Evolutionary conservation across 2,888 invertebrate genomes (phyloP).

Genomic region (Copidosoma aretas): DNA sequence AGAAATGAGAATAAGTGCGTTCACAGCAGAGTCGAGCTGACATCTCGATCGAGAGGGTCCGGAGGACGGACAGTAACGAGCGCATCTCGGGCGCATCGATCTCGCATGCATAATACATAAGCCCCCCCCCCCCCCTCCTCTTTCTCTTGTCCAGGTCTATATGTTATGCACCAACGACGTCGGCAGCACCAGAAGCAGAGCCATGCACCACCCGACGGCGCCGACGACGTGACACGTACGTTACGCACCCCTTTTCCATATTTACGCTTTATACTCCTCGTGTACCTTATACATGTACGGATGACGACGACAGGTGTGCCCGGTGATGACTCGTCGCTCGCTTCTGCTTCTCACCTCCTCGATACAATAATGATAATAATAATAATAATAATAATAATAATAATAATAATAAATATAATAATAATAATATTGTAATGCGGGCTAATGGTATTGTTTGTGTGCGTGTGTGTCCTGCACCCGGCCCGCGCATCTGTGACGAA

Average conservation of each 20-base stretch:
- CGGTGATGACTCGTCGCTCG: slow-evolving; percentile 49
- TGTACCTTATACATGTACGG: no score
- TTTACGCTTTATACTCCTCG: neutral
- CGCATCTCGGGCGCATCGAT: slow-evolving; percentile 13
- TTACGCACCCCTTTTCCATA: slow-evolving; percentile 45
- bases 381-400: no score
- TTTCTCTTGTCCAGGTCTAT: no score
- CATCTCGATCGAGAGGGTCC: slow-evolving; percentile 19
- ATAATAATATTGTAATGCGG: neutral
- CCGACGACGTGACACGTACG: slow-evolving; percentile 50
- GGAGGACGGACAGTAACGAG: slow-evolving; percentile 17
- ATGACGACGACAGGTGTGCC: slow-evolving; percentile 52
- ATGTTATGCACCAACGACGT: slow-evolving; percentile 49
- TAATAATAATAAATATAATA: no score
- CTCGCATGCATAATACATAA: slow-evolving; percentile 29
- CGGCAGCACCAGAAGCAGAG: slow-evolving; percentile 16
- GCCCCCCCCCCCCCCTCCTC: slow-evolving; percentile 39
- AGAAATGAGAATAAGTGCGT: no score
- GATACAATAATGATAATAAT: no score
- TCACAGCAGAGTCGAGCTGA: slow-evolving; percentile 3
- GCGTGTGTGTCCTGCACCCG: neutral
- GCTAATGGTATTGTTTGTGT: neutral
- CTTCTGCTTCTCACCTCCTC: slow-evolving; percentile 44
- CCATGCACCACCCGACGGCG: no score
- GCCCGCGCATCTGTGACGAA: no score